Conservation (phyloP, 2,113 vertebrate genomes). For the Serilophus lunatus region DNA sequence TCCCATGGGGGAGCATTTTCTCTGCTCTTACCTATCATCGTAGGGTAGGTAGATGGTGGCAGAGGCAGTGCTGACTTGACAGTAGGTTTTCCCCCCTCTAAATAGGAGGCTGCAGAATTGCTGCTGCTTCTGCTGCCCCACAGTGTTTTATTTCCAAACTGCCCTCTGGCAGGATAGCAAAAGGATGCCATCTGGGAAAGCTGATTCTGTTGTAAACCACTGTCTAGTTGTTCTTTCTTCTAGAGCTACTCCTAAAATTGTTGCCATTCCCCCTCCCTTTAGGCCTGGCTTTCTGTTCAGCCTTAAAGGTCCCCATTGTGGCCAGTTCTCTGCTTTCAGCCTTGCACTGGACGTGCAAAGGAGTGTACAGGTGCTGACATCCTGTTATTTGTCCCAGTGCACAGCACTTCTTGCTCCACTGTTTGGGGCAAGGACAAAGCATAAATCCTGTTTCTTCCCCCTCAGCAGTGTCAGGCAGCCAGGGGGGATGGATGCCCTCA, state of each 20-base stretch:
- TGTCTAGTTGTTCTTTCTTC: not conserved
- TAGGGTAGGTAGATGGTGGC: not conserved
- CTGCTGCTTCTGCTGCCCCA: not conserved
- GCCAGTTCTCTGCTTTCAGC: not conserved
- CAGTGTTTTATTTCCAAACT: not conserved
- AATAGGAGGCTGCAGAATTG: not conserved
- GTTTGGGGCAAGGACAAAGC: not conserved
- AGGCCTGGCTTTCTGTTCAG: not conserved
- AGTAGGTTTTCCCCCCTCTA: too few relatives aligned
- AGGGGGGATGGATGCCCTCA: not conserved
- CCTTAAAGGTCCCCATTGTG: not conserved
- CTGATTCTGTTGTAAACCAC: not conserved
- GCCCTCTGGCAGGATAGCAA: not conserved
- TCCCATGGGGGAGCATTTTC: not conserved
- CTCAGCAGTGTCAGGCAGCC: not conserved
- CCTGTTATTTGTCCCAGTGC: accelerated
- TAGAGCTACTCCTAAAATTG: not conserved
- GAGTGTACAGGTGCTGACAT: accelerated
- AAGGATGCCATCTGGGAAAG: not conserved
- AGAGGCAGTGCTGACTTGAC: not conserved
- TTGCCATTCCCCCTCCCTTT: not conserved
- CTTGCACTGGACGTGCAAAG: not conserved
- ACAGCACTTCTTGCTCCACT: not conserved
- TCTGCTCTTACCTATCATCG: not conserved
- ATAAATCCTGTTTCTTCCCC: not conserved